phyloP scores from a whole-genome alignment of 2,888 invertebrate genomes.

The Drosophila merina region DNA sequence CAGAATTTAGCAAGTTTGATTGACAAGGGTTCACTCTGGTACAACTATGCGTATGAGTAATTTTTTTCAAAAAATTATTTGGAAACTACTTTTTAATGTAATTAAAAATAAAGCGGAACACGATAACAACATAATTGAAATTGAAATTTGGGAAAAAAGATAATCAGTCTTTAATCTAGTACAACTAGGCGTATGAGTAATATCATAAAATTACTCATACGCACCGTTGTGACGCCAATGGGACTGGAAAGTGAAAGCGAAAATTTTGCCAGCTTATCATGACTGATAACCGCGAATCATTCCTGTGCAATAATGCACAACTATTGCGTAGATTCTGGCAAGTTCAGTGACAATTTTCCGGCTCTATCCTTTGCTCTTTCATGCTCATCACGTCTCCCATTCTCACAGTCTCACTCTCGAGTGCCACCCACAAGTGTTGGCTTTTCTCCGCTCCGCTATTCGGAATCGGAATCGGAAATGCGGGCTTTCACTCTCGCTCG shows the following conservation, averaged over 20 bases:
- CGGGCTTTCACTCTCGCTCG: conserved; percentile 51
- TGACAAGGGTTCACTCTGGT: too few species aligned
- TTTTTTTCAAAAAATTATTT: too few species aligned
- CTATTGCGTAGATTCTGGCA: conserved; percentile 34
- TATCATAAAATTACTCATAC: conserved; percentile 34
- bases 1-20: too few species aligned
- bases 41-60: too few species aligned
- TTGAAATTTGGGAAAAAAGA: too few species aligned
- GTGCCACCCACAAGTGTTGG: conserved; percentile 51
- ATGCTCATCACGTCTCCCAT: conserved; percentile 37
- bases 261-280: conserved; percentile 11
- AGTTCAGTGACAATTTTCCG: conserved; percentile 31
- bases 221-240: conserved; percentile 28
- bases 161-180: too few species aligned
- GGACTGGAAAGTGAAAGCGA: conserved; percentile 23
- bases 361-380: conserved; percentile 7
- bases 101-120: too few species aligned
- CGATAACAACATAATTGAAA: too few species aligned
- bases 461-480: conserved; percentile 52
- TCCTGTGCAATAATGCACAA: conserved; percentile 29
- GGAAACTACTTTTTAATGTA: too few species aligned
- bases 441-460: conserved; percentile 14
- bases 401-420: conserved; percentile 16
- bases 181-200: conserved; percentile 27
- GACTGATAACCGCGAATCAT: conserved; percentile 14